A percentile compares a stretch with the other conserved stretches of the same genome.
Evolutionary conservation across 1,140 invertebrate genomes (phyloP).

Genomic region (Leptinotarsa texana): DNA sequence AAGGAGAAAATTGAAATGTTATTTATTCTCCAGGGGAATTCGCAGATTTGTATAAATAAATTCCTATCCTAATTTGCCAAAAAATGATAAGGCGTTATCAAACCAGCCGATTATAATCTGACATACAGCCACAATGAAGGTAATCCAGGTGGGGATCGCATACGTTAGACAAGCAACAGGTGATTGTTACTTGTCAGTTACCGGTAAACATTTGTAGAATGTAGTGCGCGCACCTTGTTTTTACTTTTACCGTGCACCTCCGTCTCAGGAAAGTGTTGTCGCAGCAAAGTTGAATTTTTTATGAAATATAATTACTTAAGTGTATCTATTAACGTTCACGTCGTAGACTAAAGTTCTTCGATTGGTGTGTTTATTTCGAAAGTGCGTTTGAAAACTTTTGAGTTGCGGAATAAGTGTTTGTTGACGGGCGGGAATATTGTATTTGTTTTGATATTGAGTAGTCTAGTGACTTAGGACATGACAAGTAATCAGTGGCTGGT

Average conservation of each 20-base stretch:
- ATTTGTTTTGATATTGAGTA: neutral
- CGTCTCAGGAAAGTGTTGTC: slow-evolving; percentile 1
- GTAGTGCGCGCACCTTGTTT: neutral
- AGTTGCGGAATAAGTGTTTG: neutral
- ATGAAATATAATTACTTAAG: neutral
- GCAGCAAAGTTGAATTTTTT: neutral
- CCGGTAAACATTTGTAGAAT: slow-evolving; percentile 23
- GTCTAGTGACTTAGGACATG: neutral
- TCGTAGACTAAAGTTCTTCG: neutral
- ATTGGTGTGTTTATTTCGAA: neutral
- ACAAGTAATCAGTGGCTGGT: neutral
- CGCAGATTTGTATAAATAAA: too few species aligned
- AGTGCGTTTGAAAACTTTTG: neutral
- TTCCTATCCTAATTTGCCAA: too few species aligned
- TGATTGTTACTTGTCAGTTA: slow-evolving; percentile 31
- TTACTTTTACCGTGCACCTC: neutral
- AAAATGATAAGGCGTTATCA: neutral
- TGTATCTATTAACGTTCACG: neutral
- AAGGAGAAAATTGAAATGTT: too few species aligned
- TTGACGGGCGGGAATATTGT: neutral
- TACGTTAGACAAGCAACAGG: slow-evolving; percentile 30
- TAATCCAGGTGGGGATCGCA: slow-evolving; percentile 14
- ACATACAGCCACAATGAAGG: neutral
- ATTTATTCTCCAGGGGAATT: too few species aligned
- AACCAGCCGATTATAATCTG: neutral